Evolutionary conservation across 2,888 invertebrate species (phyloP), one percentile per base, ranked within the genome.

Genomic region (Rhamphomyia laevipes): DNA sequence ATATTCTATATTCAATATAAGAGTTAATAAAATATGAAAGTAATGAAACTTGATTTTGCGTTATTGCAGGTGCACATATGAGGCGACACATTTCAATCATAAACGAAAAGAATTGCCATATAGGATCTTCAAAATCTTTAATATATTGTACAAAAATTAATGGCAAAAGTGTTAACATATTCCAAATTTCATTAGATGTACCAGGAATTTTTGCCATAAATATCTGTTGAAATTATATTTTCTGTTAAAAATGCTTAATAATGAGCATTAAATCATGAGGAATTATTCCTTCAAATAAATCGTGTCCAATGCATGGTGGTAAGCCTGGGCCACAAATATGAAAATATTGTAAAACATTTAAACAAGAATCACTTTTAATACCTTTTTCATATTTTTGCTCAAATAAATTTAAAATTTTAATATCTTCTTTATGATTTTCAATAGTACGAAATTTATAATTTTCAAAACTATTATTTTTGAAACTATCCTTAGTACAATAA

Each of bases 301-400:
- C 61, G 47, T 63, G 62, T 2, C 54, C 57, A 16, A 62, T 43
- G 46, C 61, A 63, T 13, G 62, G 60, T 23, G 60, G 57, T 21
- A 61, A 50, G 10, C 62, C 61, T 4, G 56, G 54, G 38, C 47
- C 49, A 46, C 53, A 55, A 41, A 61, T 58, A 50, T 63, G 60
- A 48, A 50, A 63, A 53, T 54, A 50, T 37, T 52, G 42, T n/a
- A 59, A 46, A 27, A 51, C 9, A 42, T 62, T 63, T 30, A 62
- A 55, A 50, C 46, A 35, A 17, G 60, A 63, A 47, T 57, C 43
- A 43, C 40, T 48, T 55, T 60, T 61, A 4, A 62, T 48, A 15
- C 61, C 62, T 47, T 48, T 57, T 18, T 15, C 10, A 33, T 33
- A 13, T 33, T 33, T 33, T 33, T 33, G 33, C 7, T 33, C 33